Evolutionary conservation across 92 coral and sea anemone species (phyloP).

Genomic region (Plumapathes pennacea): DNA sequence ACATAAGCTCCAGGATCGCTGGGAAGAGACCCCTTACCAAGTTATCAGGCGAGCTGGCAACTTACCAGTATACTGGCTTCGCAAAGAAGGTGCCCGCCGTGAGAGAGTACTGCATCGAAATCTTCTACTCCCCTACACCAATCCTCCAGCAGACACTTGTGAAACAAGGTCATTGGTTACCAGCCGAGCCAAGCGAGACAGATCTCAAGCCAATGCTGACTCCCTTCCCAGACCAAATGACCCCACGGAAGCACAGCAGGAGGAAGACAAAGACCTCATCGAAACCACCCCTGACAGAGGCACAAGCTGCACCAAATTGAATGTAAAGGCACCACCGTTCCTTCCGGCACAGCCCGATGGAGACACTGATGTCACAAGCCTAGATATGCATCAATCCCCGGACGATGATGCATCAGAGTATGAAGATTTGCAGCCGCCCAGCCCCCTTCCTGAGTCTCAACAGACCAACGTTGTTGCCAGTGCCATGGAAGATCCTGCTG

Average conservation of each 20-base stretch:
- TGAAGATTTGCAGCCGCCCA: too few relatives aligned
- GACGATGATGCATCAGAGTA: too few relatives aligned
- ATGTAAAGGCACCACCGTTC: too few relatives aligned
- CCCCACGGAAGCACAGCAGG: background rate
- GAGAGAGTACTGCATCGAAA: background rate
- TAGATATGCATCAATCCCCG: too few relatives aligned
- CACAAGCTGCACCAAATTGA: too few relatives aligned
- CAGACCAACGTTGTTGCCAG: background rate
- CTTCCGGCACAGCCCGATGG: too few relatives aligned
- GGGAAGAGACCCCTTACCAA: too few relatives aligned
- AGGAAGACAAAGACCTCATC: background rate
- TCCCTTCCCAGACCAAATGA: background rate
- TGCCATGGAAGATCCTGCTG: background rate
- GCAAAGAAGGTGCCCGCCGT: background rate
- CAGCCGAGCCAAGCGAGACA: too few relatives aligned
- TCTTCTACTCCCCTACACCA: background rate
- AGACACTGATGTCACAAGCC: too few relatives aligned
- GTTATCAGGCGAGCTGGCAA: background rate
- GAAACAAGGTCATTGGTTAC: background rate
- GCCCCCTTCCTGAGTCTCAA: background rate
- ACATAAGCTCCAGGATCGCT: constrained; percentile 8
- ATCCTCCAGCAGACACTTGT: background rate
- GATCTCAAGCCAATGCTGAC: too few relatives aligned
- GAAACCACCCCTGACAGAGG: background rate
- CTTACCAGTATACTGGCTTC: constrained; percentile 3